phyloP scores from a whole-genome alignment of 2,797 vertebrate genomes.

The Falco peregrinus region DNA sequence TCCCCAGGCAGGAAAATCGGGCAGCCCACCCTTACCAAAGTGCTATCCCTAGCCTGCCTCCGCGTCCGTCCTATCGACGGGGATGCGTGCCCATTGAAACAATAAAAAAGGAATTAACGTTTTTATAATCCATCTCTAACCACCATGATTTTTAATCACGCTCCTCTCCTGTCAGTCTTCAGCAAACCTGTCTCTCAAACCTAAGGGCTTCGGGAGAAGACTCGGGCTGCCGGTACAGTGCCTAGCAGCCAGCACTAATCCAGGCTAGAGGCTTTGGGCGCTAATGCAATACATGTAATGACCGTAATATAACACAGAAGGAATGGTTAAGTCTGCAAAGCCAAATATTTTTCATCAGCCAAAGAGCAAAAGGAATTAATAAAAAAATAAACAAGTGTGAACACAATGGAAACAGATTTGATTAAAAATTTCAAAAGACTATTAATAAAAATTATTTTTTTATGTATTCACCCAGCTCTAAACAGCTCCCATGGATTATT shows the following conservation, averaged over 20 bases:
- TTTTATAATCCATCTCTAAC: accelerated
- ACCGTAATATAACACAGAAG: neutral
- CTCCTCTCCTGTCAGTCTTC: accelerated
- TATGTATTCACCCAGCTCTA: neutral
- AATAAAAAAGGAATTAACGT: too few species aligned
- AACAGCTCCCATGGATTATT: neutral
- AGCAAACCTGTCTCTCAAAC: too few species aligned
- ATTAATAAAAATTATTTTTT: neutral
- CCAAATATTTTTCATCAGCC: neutral
- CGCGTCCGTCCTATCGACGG: neutral
- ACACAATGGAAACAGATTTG: neutral
- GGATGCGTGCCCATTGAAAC: neutral
- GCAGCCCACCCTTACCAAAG: neutral
- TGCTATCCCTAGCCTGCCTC: neutral
- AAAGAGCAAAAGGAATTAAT: neutral
- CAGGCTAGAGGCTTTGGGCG: too few species aligned
- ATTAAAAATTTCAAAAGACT: neutral
- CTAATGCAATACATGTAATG: neutral
- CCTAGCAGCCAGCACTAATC: neutral
- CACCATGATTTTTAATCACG: accelerated
- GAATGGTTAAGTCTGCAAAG: neutral
- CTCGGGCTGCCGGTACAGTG: too few species aligned
- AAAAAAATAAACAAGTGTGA: neutral
- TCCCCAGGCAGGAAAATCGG: neutral
- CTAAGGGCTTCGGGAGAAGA: neutral